phyloP scores from a whole-genome alignment of 1,140 invertebrate species.

The Helicorthomorpha holstii region DNA sequence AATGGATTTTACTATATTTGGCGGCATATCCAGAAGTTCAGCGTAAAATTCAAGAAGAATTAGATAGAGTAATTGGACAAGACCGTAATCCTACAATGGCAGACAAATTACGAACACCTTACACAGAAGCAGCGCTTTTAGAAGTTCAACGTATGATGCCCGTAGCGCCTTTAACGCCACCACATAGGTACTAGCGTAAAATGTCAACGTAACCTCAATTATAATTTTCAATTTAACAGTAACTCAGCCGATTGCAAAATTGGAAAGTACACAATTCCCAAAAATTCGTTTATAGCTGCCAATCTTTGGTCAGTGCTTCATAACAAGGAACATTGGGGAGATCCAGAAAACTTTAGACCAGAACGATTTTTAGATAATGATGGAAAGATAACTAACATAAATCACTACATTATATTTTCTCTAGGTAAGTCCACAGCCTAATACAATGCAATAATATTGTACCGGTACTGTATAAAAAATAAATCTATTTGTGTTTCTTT shows the following conservation, averaged over 20 bases:
- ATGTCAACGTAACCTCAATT: background rate
- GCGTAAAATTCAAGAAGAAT: slow-evolving; percentile 61
- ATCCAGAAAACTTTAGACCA: slow-evolving; percentile 9
- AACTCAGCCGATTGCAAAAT: slow-evolving; percentile 7
- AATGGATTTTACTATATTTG: slow-evolving; percentile 78
- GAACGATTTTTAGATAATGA: slow-evolving; percentile 10
- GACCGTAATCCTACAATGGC: slow-evolving; percentile 21
- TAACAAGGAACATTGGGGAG: slow-evolving; percentile 7
- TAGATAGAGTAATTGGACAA: slow-evolving; percentile 69
- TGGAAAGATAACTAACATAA: slow-evolving; percentile 3
- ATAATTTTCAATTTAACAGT: background rate
- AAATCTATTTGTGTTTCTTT: no score
- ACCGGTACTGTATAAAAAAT: no score
- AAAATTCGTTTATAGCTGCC: background rate
- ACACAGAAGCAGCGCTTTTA: slow-evolving; percentile 20
- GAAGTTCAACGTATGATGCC: slow-evolving; percentile 20
- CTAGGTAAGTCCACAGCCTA: no score
- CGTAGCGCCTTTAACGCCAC: slow-evolving; percentile 17
- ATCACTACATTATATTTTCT: slow-evolving; percentile 3
- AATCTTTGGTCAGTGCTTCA: slow-evolving; percentile 7
- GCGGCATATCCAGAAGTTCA: slow-evolving; percentile 69
- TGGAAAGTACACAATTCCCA: slow-evolving; percentile 9
- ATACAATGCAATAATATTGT: no score
- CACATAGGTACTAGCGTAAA: background rate
- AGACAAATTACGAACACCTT: slow-evolving; percentile 19